These are phyloP conservation scores for Castor canadensis DNA, from an alignment of 2,113 vertebrate species.

Conservation along the genomic window DNA sequence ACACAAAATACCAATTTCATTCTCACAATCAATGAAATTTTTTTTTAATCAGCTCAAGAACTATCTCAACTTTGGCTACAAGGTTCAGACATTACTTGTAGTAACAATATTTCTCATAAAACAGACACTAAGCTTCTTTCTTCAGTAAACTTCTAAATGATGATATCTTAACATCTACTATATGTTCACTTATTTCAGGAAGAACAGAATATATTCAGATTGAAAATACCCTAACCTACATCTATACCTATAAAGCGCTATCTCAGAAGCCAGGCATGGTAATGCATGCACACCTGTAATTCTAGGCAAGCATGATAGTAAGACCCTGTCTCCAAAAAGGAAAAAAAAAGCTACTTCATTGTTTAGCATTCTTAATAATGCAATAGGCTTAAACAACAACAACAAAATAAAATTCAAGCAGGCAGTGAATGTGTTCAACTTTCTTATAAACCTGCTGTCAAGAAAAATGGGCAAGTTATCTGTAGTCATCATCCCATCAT, in stretches of 20 bases:
- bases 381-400: background rate
- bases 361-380: slow-evolving; percentile 11
- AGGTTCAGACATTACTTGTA: background rate
- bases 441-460: background rate
- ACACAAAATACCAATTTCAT: background rate
- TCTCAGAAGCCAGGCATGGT: background rate
- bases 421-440: background rate
- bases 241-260: background rate
- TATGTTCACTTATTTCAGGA: background rate
- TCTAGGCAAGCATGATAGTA: background rate
- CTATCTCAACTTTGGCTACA: background rate
- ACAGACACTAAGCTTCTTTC: background rate
- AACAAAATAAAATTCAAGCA: background rate
- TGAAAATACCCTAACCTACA: background rate
- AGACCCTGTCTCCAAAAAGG: background rate
- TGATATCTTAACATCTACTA: background rate
- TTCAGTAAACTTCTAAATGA: slow-evolving; percentile 3
- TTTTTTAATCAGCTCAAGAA: background rate
- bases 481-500: background rate
- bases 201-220: background rate
- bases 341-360: background rate
- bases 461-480: background rate
- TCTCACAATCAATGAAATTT: background rate
- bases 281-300: background rate
- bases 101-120: background rate